Evolutionary conservation across 1,140 invertebrate genomes (phyloP), one percentile per base, ranked within the genome.

Genomic region (Bradysia coprophila): DNA sequence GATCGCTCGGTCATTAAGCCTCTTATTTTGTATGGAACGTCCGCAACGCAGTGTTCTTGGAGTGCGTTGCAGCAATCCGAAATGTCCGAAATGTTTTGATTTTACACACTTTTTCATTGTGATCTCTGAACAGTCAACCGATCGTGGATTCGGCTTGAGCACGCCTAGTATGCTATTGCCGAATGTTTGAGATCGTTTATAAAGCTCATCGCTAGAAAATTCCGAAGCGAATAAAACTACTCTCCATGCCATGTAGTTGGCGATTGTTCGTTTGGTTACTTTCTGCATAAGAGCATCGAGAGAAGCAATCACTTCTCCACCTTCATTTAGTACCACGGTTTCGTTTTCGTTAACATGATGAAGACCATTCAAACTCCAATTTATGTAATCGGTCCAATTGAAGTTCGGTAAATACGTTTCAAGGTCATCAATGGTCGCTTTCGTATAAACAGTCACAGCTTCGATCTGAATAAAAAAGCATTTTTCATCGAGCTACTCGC

Each of bases 201-300:
- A 16, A 5, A 34, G 32, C 4, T 5, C 32, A 11, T 34, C 18
- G 11, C 18, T 13, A 13, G 18, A 34, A 4, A 5, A 34, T 3
- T 34, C 11, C 4, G 32, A 3, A 3, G 3, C 32, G 11, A 4
- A 4, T 3, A 34, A 5, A 4, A 34, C 32, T 3, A 16, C 3
- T 5, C 11, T 4, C 32, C 32, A 34, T 5, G 32, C 32, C 5
- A 34, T 15, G 18, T 5, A 34, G 11, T 34, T 34, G 32, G 32
- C 32, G 4, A 34, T 34, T 13, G 32, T 34, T 34, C 32, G 32
- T 34, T 34, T 34, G 3, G 32, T 13, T 3, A 16, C 18, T 16
- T 5, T 4, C 13, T 34, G 49, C 2, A 78, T 54, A 5, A 76
- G 49, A 15, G 59, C 54, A 42, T 68, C 13, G 3, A 41, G 8